A percentile compares a stretch with the other conserved stretches of the same genome.
These are phyloP conservation scores for Spatula clypeata DNA, from an alignment of 2,797 vertebrate species.

Conservation along the genomic window DNA sequence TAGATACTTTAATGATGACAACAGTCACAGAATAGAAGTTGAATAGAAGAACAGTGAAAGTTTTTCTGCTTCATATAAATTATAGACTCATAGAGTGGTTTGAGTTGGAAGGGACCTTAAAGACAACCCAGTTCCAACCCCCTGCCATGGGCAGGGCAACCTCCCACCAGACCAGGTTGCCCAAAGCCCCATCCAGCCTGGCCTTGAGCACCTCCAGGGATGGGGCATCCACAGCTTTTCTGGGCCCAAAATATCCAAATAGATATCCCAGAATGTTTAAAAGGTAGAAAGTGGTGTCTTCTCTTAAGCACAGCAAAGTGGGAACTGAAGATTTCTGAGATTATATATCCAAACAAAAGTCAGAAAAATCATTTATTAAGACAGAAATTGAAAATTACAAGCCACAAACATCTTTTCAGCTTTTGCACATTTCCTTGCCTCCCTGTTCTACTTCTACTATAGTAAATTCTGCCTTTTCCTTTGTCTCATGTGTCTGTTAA, in stretches of 20 bases:
- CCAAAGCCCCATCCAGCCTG: too few relatives aligned
- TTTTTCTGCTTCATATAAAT: neutral
- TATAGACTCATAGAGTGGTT: too few relatives aligned
- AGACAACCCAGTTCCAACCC: too few relatives aligned
- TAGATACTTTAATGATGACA: neutral
- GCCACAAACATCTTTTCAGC: neutral
- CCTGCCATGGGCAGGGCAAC: too few relatives aligned
- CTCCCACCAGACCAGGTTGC: too few relatives aligned
- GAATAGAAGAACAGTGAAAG: neutral
- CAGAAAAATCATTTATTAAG: neutral
- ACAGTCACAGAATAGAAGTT: neutral
- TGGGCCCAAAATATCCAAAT: too few relatives aligned
- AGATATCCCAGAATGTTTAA: neutral
- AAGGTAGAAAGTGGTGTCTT: neutral
- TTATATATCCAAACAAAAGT: neutral
- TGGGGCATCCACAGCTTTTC: too few relatives aligned
- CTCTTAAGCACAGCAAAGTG: neutral
- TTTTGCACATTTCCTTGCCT: neutral
- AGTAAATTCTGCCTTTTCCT: neutral
- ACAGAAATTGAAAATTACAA: neutral
- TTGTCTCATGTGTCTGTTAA: neutral
- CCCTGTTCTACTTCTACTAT: neutral
- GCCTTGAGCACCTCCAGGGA: too few relatives aligned
- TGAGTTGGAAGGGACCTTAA: too few relatives aligned
- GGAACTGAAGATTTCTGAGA: neutral